Evolutionary conservation across 2,888 invertebrate species (phyloP), one percentile per base, ranked within the genome.

Genomic region (Apotomis turbidana): DNA sequence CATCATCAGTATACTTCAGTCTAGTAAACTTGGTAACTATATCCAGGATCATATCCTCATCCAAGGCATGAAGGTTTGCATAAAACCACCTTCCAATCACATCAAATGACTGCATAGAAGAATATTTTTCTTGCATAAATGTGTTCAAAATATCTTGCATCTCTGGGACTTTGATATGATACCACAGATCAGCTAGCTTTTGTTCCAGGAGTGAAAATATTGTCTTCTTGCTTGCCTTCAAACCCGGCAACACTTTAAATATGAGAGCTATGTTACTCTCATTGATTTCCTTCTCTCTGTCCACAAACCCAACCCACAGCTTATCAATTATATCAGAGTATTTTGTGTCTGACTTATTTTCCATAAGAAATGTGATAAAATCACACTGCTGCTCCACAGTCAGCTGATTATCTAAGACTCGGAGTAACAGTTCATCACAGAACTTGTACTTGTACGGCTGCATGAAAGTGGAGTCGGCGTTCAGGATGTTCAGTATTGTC

Each of bases 231-330:
- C 96, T 96, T 67, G 90, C 90, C 80, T 94, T 94, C 15, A 96
- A 87, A 38, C 94, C 90, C 55, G 94, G 94, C 36, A 96, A 80
- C 49, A 94, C 87, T 78, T 88, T 87, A 81, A 95, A 95, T 12
- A 96, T 86, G 44, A 91, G 81, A 1, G 94, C 88, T 72, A 96
- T 90, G 81, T 95, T 95, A 9, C 85, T 85, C 71, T 94, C 93
- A 83, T 94, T 87, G 55, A 96, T 95, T 44, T 95, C 93, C 51
- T 89, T 82, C 77, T 95, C 94, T 70, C 92, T 93, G 74, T 94
- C 94, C 27, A 94, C 86, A 78, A 96, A 93, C 9, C 95, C 96
- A 72, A 94, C 90, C 96, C 96, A 96, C 54, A 96, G 84, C 81
- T 95, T 94, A 77, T 96, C 96, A 71, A 95, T 90, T 8, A 91